Conservation (phyloP, 1,140 invertebrate genomes). For the Drosophila saltans region DNA sequence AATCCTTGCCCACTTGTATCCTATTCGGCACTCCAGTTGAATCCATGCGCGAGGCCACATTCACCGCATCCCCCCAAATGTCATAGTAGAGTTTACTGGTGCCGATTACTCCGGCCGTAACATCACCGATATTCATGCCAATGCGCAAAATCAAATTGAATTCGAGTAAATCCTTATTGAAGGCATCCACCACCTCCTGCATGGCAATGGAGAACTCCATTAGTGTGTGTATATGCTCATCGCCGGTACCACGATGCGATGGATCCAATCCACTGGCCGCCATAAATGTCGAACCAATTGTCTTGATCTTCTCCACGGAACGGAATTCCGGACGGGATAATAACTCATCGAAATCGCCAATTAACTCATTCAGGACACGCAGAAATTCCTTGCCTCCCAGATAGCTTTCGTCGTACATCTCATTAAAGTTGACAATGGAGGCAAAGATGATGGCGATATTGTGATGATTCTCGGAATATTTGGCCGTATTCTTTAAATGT, state of each 20-base stretch:
- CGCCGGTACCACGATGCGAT: constrained; percentile 86
- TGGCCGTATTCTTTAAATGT: constrained; percentile 94
- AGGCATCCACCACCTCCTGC: constrained; percentile 93
- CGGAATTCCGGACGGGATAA: constrained; percentile 91
- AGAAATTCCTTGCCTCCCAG: constrained; percentile 96
- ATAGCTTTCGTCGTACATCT: constrained; percentile 98
- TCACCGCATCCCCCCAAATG: constrained; percentile 99
- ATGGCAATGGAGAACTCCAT: constrained; percentile 95
- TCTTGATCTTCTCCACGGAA: constrained; percentile 98
- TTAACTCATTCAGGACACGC: constrained; percentile 96
- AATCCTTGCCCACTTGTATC: constrained; percentile 93
- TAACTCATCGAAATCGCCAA: constrained; percentile 97
- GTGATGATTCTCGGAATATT: constrained; percentile 97
- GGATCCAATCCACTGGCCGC: constrained; percentile 97
- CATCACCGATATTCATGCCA: constrained; percentile 93
- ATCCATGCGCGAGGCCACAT: constrained; percentile 98
- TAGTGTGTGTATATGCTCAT: constrained; percentile 92
- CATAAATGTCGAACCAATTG: constrained; percentile 98
- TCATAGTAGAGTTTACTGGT: constrained; percentile 98
- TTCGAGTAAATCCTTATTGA: constrained; percentile 93
- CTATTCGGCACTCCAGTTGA: constrained; percentile 93
- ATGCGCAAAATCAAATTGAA: constrained; percentile 96
- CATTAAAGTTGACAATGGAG: constrained; percentile 97
- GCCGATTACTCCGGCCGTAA: constrained; percentile 97
- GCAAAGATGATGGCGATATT: constrained; percentile 97